Percentiles rank a stretch among this genome's conserved stretches.
phyloP scores from a whole-genome alignment of 1,140 invertebrate species.

The Dendrolimus kikuchii region DNA sequence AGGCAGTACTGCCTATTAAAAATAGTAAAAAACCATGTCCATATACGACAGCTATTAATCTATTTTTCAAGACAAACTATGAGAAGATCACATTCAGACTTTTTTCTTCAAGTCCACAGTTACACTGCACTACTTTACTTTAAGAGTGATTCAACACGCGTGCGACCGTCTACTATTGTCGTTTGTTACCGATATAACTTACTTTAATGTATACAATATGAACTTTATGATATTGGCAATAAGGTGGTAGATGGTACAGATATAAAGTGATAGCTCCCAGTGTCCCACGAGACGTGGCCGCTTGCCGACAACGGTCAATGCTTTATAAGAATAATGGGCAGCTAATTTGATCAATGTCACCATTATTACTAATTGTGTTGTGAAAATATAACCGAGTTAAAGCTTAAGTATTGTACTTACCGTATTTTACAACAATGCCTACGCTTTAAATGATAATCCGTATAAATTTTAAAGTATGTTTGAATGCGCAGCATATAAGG shows the following conservation, averaged over 20 bases:
- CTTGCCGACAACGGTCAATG: conserved; percentile 37
- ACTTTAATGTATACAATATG: conserved; percentile 1
- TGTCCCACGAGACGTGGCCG: conserved; percentile 28
- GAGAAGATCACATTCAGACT: conserved; percentile 2
- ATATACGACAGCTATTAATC: neutral
- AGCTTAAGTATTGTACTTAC: too few relatives aligned
- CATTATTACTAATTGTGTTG: too few relatives aligned
- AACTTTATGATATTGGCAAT: conserved; percentile 9
- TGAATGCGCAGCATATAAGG: too few relatives aligned
- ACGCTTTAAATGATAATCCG: too few relatives aligned
- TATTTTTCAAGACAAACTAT: neutral
- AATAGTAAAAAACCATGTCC: neutral
- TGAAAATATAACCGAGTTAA: too few relatives aligned
- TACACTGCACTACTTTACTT: conserved; percentile 57
- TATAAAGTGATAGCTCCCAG: neutral
- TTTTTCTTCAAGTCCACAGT: conserved; percentile 34
- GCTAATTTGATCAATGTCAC: neutral
- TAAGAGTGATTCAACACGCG: conserved; percentile 36
- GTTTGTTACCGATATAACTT: conserved; percentile 17
- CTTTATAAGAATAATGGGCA: conserved; percentile 13
- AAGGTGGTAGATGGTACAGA: conserved; percentile 10
- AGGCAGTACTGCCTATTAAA: neutral
- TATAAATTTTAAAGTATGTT: too few relatives aligned
- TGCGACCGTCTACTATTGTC: conserved; percentile 49
- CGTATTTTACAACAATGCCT: too few relatives aligned